Conservation (phyloP, 1,140 invertebrate genomes). For the Thaumatotibia leucotreta region DNA sequence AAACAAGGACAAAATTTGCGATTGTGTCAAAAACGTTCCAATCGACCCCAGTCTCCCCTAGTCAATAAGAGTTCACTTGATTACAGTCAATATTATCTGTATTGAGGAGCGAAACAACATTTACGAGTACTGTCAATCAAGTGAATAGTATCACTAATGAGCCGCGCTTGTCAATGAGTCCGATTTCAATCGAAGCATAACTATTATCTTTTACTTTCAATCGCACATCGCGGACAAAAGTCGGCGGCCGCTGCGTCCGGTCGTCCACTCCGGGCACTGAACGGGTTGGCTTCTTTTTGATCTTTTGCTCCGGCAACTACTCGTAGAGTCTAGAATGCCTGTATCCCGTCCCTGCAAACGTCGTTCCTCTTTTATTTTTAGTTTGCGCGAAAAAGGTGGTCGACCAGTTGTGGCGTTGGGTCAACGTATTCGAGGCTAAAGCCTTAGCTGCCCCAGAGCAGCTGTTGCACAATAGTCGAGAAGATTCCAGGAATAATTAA, state of each 20-base stretch:
- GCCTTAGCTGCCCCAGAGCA: constrained; percentile 39
- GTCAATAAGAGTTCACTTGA: constrained; percentile 29
- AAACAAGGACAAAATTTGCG: too few relatives aligned
- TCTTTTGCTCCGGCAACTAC: constrained; percentile 31
- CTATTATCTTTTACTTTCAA: constrained; percentile 49
- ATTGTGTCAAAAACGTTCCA: too few relatives aligned
- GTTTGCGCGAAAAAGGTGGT: constrained; percentile 59
- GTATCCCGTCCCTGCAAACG: constrained; percentile 41
- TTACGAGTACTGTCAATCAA: constrained; percentile 24
- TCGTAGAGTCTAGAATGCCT: constrained; percentile 52
- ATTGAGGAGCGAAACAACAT: constrained; percentile 22
- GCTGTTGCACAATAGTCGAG: constrained; percentile 70
- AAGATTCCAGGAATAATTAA: constrained; percentile 55
- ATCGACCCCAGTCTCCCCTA: too few relatives aligned
- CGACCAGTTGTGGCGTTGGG: constrained; percentile 47
- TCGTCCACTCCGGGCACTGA: constrained; percentile 57
- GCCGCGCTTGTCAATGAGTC: constrained; percentile 49
- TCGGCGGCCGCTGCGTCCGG: constrained; percentile 37
- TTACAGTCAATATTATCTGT: constrained; percentile 37
- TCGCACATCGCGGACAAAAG: constrained; percentile 34
- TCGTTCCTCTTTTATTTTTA: constrained; percentile 71
- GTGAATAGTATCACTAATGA: constrained; percentile 48
- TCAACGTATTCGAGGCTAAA: constrained; percentile 64
- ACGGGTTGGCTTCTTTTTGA: constrained; percentile 56
- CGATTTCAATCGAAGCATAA: constrained; percentile 37